A percentile compares a stretch with the other conserved stretches of the same genome.
These are phyloP conservation scores for Plebejus anna DNA, from an alignment of 2,888 invertebrate species.

Conservation along the genomic window DNA sequence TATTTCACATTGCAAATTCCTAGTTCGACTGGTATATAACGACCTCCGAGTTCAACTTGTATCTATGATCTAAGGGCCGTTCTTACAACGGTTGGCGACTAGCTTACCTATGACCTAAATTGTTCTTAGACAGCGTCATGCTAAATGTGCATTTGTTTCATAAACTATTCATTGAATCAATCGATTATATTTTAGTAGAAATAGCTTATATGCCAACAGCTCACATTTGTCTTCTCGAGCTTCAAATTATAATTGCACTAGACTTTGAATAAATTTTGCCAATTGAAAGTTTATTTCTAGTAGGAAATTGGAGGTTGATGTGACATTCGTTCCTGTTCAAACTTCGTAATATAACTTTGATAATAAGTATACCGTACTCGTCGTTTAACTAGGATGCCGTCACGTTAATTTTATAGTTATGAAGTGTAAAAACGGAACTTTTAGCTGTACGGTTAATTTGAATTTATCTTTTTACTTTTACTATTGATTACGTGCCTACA, in stretches of 20 bases:
- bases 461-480: neutral
- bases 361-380: neutral
- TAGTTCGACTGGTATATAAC: conserved; percentile 4
- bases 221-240: conserved; percentile 38
- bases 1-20: conserved; percentile 7
- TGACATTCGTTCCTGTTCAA: conserved; percentile 5
- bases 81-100: conserved; percentile 23
- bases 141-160: conserved; percentile 39
- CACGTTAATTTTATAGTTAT: neutral
- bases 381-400: conserved; percentile 5
- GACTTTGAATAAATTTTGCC: conserved; percentile 7
- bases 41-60: neutral
- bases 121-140: conserved; percentile 48
- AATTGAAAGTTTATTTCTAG: conserved; percentile 1
- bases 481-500: neutral
- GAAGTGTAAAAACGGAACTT: neutral
- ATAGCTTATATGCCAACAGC: neutral
- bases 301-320: neutral
- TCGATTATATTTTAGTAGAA: conserved; percentile 8
- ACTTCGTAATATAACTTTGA: neutral
- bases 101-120: conserved; percentile 50
- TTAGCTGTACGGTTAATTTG: neutral
- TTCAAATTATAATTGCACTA: conserved; percentile 1
- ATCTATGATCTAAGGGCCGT: conserved; percentile 26
- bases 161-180: conserved; percentile 9